phyloP scores from a whole-genome alignment of 1,140 invertebrate species.

The Bombus picipes region DNA sequence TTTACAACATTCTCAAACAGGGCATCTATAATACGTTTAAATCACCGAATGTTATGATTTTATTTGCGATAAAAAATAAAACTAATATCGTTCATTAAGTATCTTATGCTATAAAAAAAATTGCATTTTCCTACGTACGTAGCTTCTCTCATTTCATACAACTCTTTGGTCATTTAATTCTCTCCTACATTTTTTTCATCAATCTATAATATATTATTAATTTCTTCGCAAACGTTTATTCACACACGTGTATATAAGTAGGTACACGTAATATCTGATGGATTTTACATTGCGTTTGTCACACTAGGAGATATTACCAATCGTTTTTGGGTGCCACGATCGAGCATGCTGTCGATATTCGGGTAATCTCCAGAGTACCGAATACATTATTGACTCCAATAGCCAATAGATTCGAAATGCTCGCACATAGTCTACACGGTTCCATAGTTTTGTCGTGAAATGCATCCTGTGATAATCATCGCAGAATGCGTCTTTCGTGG shows the following conservation, averaged over 20 bases:
- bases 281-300: not conserved
- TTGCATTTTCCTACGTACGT: too few relatives aligned
- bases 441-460: not conserved
- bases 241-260: too few relatives aligned
- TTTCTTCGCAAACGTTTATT: too few relatives aligned
- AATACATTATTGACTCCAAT: slow-evolving; percentile 51
- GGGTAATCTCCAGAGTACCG: slow-evolving; percentile 63
- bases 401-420: slow-evolving; percentile 29
- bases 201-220: not conserved
- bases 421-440: not conserved
- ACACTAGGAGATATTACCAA: not conserved
- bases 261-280: not conserved
- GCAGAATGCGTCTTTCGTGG: not conserved
- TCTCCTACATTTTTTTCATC: too few relatives aligned
- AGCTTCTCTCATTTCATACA: too few relatives aligned
- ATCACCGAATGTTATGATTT: too few relatives aligned
- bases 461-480: not conserved
- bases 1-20: too few relatives aligned
- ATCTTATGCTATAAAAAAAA: too few relatives aligned
- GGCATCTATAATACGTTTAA: too few relatives aligned
- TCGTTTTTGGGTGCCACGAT: slow-evolving; percentile 8
- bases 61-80: too few relatives aligned
- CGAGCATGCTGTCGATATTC: not conserved
- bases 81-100: too few relatives aligned
- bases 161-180: too few relatives aligned